A percentile compares a stretch with the other conserved stretches of the same genome.
Conservation (phyloP, 2,797 vertebrate species). For the Pipistrellus kuhlii region DNA sequence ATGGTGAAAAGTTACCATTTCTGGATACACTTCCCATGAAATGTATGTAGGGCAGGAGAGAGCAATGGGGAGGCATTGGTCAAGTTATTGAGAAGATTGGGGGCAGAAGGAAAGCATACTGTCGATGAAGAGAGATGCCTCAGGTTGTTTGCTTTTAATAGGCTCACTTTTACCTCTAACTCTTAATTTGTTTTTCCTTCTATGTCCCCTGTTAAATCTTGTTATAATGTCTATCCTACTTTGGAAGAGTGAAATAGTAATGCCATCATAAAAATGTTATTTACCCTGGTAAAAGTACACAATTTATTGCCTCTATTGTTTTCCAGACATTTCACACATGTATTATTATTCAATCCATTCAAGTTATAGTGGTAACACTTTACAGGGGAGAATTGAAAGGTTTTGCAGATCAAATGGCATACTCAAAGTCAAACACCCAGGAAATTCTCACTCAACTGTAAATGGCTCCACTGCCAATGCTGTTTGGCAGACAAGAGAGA, state of each 20-base stretch:
- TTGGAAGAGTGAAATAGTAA: neutral
- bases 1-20: neutral
- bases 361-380: constrained; percentile 28
- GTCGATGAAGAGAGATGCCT: neutral
- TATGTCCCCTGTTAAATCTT: neutral
- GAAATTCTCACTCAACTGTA: neutral
- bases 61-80: neutral
- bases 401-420: constrained; percentile 24
- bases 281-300: neutral
- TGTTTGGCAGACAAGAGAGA: neutral
- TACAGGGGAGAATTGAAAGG: neutral
- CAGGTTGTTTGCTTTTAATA: neutral
- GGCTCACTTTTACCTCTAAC: neutral
- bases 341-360: neutral
- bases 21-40: neutral
- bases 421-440: neutral
- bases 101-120: neutral
- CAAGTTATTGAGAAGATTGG: neutral
- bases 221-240: neutral
- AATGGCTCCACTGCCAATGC: neutral
- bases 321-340: neutral
- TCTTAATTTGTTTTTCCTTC: constrained; percentile 5
- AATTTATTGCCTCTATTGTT: neutral
- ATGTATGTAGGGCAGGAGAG: neutral
- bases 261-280: constrained; percentile 18